Percentiles rank a stretch among this genome's conserved stretches.
phyloP scores from a whole-genome alignment of 2,888 invertebrate genomes.

The Lypha dubia region DNA sequence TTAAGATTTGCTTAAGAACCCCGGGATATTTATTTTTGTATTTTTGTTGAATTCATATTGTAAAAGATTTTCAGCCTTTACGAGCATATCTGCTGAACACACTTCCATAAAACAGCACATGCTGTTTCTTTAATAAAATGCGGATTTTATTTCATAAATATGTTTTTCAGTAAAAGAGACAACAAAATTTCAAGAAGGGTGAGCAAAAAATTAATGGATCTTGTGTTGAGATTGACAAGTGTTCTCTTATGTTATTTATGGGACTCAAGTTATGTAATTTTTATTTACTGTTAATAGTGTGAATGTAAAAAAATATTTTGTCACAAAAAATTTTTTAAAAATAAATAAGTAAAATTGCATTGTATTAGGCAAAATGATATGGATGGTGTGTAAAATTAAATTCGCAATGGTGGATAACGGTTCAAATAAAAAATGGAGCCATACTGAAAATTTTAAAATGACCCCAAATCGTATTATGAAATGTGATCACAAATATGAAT shows the following conservation, averaged over 20 bases:
- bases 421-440: background rate
- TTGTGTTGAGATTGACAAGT: conserved; percentile 37
- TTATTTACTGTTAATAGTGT: conserved; percentile 50
- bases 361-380: conserved; percentile 10
- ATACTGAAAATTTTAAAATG: background rate
- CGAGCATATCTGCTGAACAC: background rate
- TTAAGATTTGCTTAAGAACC: conserved; percentile 41
- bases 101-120: conserved; percentile 7
- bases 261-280: too few species aligned
- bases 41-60: background rate
- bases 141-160: conserved; percentile 36
- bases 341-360: conserved; percentile 43
- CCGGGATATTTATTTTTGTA: conserved; percentile 13
- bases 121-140: conserved; percentile 23
- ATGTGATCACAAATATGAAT: background rate
- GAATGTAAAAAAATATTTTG: conserved; percentile 62
- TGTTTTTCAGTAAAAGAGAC: background rate
- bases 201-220: background rate
- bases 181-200: background rate
- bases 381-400: conserved; percentile 42
- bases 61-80: conserved; percentile 10
- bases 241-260: conserved; percentile 61
- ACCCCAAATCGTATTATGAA: background rate
- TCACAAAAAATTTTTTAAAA: conserved; percentile 43
- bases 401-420: conserved; percentile 2